These are phyloP conservation scores for Pachliopta kotzebuea DNA, from an alignment of 2,888 invertebrate genomes.

Conservation along the genomic window DNA sequence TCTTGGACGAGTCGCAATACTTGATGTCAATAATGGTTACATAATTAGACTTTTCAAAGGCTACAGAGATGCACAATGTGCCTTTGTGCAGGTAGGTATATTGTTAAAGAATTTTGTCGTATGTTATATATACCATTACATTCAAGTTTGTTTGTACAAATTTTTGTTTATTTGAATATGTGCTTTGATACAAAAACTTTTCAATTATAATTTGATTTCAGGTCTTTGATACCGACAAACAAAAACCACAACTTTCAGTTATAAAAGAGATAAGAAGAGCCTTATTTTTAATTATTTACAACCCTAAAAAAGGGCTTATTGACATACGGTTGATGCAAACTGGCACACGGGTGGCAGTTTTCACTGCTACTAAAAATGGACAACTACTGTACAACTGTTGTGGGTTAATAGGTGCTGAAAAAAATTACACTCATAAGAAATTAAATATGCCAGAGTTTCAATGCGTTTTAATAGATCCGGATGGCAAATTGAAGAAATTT, in stretches of 20 bases:
- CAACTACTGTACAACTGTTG: slow-evolving; percentile 89
- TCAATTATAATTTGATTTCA: slow-evolving; percentile 41
- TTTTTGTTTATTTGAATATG: slow-evolving; percentile 1
- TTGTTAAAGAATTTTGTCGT: not conserved
- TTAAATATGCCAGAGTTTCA: slow-evolving; percentile 83
- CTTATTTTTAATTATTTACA: slow-evolving; percentile 94
- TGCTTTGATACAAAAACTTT: slow-evolving; percentile 5
- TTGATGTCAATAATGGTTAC: slow-evolving; percentile 90
- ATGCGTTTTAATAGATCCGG: slow-evolving; percentile 91
- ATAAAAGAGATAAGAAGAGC: slow-evolving; percentile 81
- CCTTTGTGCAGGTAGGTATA: slow-evolving; percentile 88
- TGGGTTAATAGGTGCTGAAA: slow-evolving; percentile 87
- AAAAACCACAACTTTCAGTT: slow-evolving; percentile 63
- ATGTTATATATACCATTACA: not conserved
- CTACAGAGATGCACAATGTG: slow-evolving; percentile 96
- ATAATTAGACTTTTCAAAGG: slow-evolving; percentile 96
- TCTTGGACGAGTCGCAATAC: slow-evolving; percentile 91
- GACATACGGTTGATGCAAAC: slow-evolving; percentile 96
- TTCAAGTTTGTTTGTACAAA: not conserved
- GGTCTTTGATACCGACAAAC: slow-evolving; percentile 70
- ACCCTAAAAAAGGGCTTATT: slow-evolving; percentile 93
- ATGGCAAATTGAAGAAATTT: slow-evolving; percentile 90
- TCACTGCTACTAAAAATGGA: slow-evolving; percentile 92
- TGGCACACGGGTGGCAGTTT: slow-evolving; percentile 94
- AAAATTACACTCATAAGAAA: slow-evolving; percentile 76